These are phyloP conservation scores for Argyrosomus japonicus DNA, from an alignment of 2,113 vertebrate species.

Conservation along the genomic window DNA sequence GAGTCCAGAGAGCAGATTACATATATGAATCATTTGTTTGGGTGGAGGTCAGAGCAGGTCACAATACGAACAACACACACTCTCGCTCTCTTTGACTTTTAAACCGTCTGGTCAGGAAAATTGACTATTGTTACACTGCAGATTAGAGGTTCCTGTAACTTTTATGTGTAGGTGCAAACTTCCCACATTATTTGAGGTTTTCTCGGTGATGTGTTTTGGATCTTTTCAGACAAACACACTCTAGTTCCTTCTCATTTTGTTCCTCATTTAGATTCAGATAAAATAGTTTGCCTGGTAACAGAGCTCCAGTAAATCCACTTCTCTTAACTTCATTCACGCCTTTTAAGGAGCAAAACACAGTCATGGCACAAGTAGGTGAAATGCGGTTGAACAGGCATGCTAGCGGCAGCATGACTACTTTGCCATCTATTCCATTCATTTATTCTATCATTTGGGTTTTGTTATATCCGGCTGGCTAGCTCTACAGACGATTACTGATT, in stretches of 20 bases:
- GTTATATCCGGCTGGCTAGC: not conserved
- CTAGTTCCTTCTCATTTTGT: constrained; percentile 4
- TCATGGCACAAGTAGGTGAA: constrained; percentile 19
- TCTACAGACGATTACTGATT: constrained; percentile 16
- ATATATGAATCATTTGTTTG: constrained; percentile 7
- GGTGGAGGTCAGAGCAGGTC: constrained; percentile 22
- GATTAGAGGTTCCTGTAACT: not conserved
- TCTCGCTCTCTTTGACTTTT: not conserved
- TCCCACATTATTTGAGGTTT: not conserved
- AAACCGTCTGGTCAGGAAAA: not conserved
- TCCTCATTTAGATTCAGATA: not conserved
- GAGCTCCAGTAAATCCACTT: not conserved
- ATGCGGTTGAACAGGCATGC: not conserved
- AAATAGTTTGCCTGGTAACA: constrained; percentile 7
- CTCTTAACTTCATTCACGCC: not conserved
- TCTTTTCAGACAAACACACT: not conserved
- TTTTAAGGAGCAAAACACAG: constrained; percentile 25
- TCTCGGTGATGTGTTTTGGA: not conserved
- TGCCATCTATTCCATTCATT: not conserved
- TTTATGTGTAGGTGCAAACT: not conserved
- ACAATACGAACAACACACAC: not conserved
- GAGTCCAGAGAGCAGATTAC: not conserved
- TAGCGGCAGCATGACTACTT: constrained; percentile 10
- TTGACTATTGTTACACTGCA: not conserved
- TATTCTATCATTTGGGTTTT: constrained; percentile 4